Base-by-base conservation (phyloP, 1,140 invertebrate species). In the Drosophila murphyi region DNA sequence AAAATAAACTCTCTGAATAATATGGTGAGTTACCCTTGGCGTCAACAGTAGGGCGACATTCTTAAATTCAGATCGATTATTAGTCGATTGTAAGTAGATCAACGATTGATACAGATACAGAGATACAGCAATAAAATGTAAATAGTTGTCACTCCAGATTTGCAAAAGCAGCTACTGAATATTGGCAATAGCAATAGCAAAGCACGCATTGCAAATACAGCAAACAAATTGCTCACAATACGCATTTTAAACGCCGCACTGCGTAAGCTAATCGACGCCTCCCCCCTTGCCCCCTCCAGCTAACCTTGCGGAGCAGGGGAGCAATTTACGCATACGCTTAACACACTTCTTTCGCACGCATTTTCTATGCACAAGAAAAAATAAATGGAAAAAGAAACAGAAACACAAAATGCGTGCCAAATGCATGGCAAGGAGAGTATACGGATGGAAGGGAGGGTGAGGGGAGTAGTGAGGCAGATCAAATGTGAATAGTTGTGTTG, bases 281-380 rank as follows among this genome's bases (percentile, higher is more conserved):
- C 34, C n/a, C 29, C 37, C 8, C 5, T 2, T 3, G 52, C 7
- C 55, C 29, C 10, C 1, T 20, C 34, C 50, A 55, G 48, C 29
- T 50, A 47, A n/a, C 20, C 20, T 20, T 20, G 20, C 20, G 1
- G 20, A 34, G 39, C 43, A 20, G 64, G 34, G 4, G 34, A 6
- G 2, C 5, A n/a, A 34, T 20, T 20, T 29, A 60, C 60, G 82
- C 82, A 87, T 87, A 83, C 55, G 73, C 41, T 87, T 87, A 83
- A 88, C 85, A 88, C 73, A 89, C 83, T 89, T 89, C 75, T 64
- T 37, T 12, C 59, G 55, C 63, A 70, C 82, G 82, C 82, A 79
- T 82, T 87, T 87, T 73, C 76, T 69, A 70, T 79, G 65, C 75
- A 64, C 20, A 20, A 20, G 20, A 76, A 63, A 57, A 34, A 56